Conservation (phyloP, 2,113 vertebrate genomes). For the Muntiacus muntjak region DNA sequence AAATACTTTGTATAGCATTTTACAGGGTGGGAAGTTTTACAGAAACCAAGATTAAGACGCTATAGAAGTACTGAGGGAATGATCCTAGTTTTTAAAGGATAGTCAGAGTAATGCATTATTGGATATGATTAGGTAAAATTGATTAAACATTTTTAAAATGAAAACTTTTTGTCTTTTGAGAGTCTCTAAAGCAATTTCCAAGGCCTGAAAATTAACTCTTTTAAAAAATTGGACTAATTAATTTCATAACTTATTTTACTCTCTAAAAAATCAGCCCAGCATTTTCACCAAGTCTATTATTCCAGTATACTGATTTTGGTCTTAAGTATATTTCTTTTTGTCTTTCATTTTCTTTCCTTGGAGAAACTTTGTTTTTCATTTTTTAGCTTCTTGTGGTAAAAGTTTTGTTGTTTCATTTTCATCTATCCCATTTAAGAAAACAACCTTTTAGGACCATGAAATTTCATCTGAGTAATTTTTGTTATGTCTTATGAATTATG, state of each 20-base stretch:
- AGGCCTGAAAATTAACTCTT: background rate
- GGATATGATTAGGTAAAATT: background rate
- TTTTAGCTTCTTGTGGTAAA: background rate
- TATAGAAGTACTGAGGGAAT: background rate
- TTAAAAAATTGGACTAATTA: background rate
- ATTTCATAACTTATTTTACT: background rate
- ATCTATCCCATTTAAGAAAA: slow-evolving; percentile 22
- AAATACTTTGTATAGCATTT: background rate
- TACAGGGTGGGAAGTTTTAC: background rate
- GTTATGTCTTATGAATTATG: background rate
- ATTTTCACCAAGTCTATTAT: background rate
- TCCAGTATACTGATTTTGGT: background rate
- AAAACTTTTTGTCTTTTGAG: background rate
- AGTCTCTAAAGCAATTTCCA: background rate
- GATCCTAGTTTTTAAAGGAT: background rate
- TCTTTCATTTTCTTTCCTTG: background rate
- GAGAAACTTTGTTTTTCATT: background rate
- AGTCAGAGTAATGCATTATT: background rate
- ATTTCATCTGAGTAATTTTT: background rate
- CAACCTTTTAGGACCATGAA: background rate
- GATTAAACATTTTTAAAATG: background rate
- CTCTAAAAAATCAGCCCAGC: background rate
- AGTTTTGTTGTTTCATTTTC: background rate
- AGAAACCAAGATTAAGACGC: background rate
- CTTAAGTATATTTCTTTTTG: background rate